Percentiles rank a stretch among this genome's conserved stretches.
Evolutionary conservation across 2,797 vertebrate genomes (phyloP).

Genomic region (Podarcis lilfordi): DNA sequence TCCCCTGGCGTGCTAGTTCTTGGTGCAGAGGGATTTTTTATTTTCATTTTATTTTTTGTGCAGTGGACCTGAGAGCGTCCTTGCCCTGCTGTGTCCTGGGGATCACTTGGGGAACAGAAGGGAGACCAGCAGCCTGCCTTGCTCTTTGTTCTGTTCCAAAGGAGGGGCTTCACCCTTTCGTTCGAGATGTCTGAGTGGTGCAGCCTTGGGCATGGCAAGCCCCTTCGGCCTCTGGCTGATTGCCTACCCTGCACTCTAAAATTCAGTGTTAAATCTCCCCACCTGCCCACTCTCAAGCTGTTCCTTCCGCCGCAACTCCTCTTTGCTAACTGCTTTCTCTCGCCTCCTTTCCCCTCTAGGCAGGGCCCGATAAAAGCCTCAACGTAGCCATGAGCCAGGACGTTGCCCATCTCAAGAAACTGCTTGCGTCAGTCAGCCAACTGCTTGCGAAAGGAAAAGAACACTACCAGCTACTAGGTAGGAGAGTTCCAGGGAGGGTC

Average conservation of each 20-base stretch:
- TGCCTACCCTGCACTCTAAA: not conserved
- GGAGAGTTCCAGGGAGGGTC: not conserved
- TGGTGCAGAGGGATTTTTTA: not conserved
- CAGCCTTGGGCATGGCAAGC: not conserved
- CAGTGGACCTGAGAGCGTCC: too few species aligned
- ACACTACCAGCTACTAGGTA: constrained; percentile 76
- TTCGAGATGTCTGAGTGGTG: too few species aligned
- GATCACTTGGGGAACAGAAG: not conserved
- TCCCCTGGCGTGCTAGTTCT: not conserved
- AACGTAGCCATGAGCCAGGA: constrained; percentile 86
- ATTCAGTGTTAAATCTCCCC: not conserved
- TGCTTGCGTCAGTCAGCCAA: constrained; percentile 88
- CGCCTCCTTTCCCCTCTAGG: constrained; percentile 74
- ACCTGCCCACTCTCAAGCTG: not conserved
- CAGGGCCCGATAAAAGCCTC: constrained; percentile 88
- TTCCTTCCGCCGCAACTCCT: not conserved
- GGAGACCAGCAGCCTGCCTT: too few species aligned
- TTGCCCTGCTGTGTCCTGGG: not conserved
- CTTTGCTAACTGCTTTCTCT: constrained; percentile 4
- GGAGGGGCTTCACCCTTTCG: not conserved
- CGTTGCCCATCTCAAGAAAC: constrained; percentile 90
- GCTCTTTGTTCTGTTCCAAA: not conserved
- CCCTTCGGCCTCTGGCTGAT: not conserved
- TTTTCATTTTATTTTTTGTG: too few species aligned
- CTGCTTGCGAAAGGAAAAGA: constrained; percentile 91